A percentile compares a stretch with the other conserved stretches of the same genome.
These are phyloP conservation scores for Fregata magnificens DNA, from an alignment of 2,113 vertebrate species.

Conservation along the genomic window DNA sequence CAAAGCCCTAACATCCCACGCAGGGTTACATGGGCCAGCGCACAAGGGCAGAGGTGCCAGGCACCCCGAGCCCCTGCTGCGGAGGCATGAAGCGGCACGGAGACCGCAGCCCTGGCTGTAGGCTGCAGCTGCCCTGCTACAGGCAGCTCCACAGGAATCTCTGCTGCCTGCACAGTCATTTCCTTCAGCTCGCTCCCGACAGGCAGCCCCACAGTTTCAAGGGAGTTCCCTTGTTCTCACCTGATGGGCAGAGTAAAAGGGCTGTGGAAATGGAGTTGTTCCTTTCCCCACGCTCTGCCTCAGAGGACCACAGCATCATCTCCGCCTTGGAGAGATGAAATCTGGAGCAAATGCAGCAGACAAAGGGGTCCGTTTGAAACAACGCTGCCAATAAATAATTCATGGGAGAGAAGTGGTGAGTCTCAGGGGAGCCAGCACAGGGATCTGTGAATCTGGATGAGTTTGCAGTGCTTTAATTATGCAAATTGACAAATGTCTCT, in stretches of 20 bases:
- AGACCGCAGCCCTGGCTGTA: background rate
- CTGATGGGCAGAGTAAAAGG: background rate
- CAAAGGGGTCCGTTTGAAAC: slow-evolving; percentile 7
- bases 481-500: slow-evolving; percentile 67
- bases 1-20: rapidly evolving
- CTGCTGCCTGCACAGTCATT: background rate
- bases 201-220: background rate
- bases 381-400: slow-evolving; percentile 34
- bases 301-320: background rate
- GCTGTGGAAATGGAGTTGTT: background rate
- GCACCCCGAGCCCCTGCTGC: background rate
- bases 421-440: slow-evolving; percentile 42
- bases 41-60: background rate
- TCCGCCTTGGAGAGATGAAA: background rate
- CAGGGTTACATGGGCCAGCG: background rate
- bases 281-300: background rate
- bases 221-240: background rate
- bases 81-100: rapidly evolving
- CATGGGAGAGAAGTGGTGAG: slow-evolving; percentile 34
- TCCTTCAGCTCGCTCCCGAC: background rate
- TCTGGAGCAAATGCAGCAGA: slow-evolving; percentile 9
- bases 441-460: slow-evolving; percentile 57
- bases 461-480: slow-evolving; percentile 70
- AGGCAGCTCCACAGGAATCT: background rate
- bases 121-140: too few relatives aligned